phyloP scores from a whole-genome alignment of 2,888 invertebrate species.

The Drosophila sordidapex region DNA sequence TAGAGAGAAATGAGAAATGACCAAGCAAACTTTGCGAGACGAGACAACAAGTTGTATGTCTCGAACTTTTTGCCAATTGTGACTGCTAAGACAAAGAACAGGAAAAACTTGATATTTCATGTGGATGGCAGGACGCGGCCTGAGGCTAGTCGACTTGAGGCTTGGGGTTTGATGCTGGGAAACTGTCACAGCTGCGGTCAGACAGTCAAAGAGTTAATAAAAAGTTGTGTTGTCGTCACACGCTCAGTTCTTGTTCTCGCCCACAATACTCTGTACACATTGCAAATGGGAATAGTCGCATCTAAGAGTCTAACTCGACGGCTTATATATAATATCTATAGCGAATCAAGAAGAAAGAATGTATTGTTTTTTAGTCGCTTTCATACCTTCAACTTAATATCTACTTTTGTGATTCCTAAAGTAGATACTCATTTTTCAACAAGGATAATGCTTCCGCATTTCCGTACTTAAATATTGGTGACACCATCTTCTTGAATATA shows the following conservation, averaged over 20 bases:
- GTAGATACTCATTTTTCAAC: not conserved
- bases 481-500: not conserved
- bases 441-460: not conserved
- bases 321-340: not conserved
- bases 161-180: not conserved
- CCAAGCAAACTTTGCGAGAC: slow-evolving; percentile 44
- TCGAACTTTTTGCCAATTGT: slow-evolving; percentile 35
- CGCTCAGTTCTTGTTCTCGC: slow-evolving; percentile 21
- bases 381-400: no score
- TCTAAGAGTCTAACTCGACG: not conserved
- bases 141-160: slow-evolving; percentile 2
- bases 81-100: slow-evolving; percentile 33
- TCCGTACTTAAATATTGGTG: not conserved
- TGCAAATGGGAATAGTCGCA: not conserved
- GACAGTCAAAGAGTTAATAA: slow-evolving; percentile 75
- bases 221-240: slow-evolving; percentile 61
- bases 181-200: slow-evolving; percentile 53
- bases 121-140: slow-evolving; percentile 2
- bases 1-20: slow-evolving; percentile 44
- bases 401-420: no score
- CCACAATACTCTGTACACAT: slow-evolving; percentile 1
- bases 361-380: not conserved
- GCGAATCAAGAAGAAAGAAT: not conserved
- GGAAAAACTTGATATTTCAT: slow-evolving; percentile 16
- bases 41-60: slow-evolving; percentile 67